Evolutionary conservation across 2,888 invertebrate species (phyloP).

Genomic region (Lasiommata megera): DNA sequence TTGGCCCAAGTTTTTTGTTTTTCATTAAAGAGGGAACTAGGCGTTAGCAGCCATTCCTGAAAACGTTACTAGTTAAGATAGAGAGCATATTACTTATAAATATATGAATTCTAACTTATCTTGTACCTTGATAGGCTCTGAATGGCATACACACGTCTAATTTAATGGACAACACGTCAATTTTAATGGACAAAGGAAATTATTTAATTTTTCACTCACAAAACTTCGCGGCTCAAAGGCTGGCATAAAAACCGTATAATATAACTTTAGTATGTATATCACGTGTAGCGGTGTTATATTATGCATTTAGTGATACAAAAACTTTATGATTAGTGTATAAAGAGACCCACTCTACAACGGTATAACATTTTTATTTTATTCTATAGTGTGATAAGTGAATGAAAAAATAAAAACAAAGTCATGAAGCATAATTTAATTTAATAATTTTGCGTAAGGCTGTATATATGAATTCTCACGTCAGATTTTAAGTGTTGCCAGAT

Average conservation of each 20-base stretch:
- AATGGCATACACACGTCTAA: too few species aligned
- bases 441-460: conserved; percentile 28
- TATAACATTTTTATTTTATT: conserved; percentile 28
- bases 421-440: conserved; percentile 54
- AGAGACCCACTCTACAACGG: conserved; percentile 47
- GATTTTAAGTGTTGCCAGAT: conserved; percentile 41
- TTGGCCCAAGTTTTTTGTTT: not conserved
- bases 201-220: not conserved
- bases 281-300: conserved; percentile 69
- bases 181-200: too few species aligned
- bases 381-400: conserved; percentile 33
- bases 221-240: conserved; percentile 40
- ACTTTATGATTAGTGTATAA: conserved; percentile 59
- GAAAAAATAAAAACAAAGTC: conserved; percentile 51
- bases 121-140: too few species aligned
- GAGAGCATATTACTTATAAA: too few species aligned
- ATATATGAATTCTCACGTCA: conserved; percentile 30
- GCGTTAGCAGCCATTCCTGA: not conserved
- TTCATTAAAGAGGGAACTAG: not conserved
- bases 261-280: conserved; percentile 67
- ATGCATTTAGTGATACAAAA: conserved; percentile 72
- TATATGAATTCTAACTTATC: too few species aligned
- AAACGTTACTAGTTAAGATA: too few species aligned
- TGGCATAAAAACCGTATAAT: conserved; percentile 69
- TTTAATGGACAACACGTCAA: too few species aligned